Evolutionary conservation across 2,797 vertebrate genomes (phyloP).

Genomic region (Acrossocheilus fasciatus): DNA sequence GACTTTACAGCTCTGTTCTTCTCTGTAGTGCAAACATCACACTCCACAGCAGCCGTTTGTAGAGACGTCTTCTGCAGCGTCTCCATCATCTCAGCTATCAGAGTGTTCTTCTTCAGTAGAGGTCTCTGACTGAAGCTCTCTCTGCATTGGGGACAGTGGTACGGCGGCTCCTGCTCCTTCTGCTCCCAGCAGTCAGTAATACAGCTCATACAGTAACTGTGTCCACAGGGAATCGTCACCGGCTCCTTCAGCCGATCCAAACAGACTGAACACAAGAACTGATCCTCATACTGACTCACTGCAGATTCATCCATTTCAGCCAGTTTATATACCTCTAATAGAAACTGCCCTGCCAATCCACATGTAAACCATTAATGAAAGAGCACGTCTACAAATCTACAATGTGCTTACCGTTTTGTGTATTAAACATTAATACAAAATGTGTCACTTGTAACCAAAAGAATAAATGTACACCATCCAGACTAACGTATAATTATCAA

Average conservation of each 20-base stretch:
- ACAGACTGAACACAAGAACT: constrained; percentile 70
- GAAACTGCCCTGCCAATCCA: neutral
- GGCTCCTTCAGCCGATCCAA: constrained; percentile 68
- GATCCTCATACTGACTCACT: constrained; percentile 45
- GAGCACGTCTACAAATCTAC: neutral
- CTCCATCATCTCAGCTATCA: constrained; percentile 66
- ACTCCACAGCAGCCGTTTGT: constrained; percentile 7
- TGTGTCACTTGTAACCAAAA: neutral
- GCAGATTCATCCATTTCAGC: neutral
- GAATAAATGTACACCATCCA: too few relatives aligned
- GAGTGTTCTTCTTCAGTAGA: constrained; percentile 66
- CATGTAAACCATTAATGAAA: neutral
- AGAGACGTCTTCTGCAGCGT: constrained; percentile 51
- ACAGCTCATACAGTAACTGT: constrained; percentile 72
- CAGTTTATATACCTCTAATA: neutral
- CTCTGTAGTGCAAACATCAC: constrained; percentile 35
- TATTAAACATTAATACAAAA: neutral
- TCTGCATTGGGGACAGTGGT: constrained; percentile 71
- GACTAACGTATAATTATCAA: neutral
- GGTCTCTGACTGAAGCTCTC: constrained; percentile 66
- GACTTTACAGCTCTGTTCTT: constrained; percentile 30
- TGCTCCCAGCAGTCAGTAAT: constrained; percentile 64
- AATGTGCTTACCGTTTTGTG: neutral
- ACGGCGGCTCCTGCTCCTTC: constrained; percentile 13
- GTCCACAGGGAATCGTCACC: constrained; percentile 59